Base-by-base conservation (phyloP, 2,888 invertebrate species). In the Limenitis arthemis region DNA sequence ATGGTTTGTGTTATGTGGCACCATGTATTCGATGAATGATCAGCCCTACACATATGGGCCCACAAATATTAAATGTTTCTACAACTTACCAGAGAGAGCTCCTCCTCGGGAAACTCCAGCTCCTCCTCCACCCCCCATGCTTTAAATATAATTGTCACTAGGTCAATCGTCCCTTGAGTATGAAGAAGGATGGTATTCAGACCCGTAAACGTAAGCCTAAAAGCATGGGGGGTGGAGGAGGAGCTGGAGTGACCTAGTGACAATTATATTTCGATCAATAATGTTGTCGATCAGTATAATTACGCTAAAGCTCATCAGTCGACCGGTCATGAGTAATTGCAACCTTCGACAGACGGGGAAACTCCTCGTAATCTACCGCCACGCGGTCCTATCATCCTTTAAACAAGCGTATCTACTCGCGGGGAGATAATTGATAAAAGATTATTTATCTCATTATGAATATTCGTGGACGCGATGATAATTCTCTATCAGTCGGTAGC, bases 161-260 rank as follows among this genome's bases (percentile, higher is more conserved):
- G n/a, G n/a, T 97, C 55, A 94, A 94, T 79, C 92, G 99, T 61
- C 99, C 99, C 49, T 88, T 96, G 65, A 96, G 97, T 66, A 99
- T 99, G 98, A 98, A 98, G 84, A 99, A 99, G 83, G 99, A 99
- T 63, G 97, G 97, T 43, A 99, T 99, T 72, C 98, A 99, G 86
- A 98, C 97, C 48, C 89, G 98, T 60, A 99, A 99, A 79, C 90
- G 98, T 57, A 98, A 99, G 73, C 94, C 94, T 41, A 94, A 94
- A 80, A 91, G n/a, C n/a, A n/a, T n/a, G n/a, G n/a, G n/a, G n/a
- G n/a, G n/a, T n/a, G n/a, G n/a, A n/a, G n/a, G n/a, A n/a, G n/a
- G n/a, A n/a, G n/a, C n/a, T n/a, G n/a, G n/a, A n/a, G n/a, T n/a
- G n/a, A n/a, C 94, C 96, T 97, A 88, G 60, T 73, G 72, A 50